Conservation (phyloP, 2,888 invertebrate genomes). For the Leucophora obtusa region DNA sequence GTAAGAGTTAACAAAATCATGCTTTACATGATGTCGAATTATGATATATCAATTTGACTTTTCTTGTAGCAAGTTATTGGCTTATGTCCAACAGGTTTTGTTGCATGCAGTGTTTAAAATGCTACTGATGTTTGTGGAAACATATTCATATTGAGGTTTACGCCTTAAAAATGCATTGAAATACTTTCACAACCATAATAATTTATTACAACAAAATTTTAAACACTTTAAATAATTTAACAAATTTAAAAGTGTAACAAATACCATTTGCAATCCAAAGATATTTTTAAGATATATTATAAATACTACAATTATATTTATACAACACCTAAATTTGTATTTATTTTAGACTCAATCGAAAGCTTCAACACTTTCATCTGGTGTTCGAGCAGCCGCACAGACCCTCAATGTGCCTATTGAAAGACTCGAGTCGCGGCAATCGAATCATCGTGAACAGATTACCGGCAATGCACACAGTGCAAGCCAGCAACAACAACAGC, state of each 20-base stretch:
- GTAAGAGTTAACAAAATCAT: background rate
- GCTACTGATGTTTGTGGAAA: slow-evolving; percentile 13
- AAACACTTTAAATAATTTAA: background rate
- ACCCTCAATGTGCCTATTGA: slow-evolving; percentile 78
- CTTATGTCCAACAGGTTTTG: slow-evolving; percentile 20
- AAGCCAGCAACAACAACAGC: slow-evolving; percentile 49
- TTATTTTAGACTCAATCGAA: slow-evolving; percentile 76
- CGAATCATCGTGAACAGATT: slow-evolving; percentile 69
- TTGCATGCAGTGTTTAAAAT: slow-evolving; percentile 24
- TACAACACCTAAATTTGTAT: background rate
- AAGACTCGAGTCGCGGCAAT: slow-evolving; percentile 76
- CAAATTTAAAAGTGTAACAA: background rate
- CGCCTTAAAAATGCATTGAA: slow-evolving; percentile 2
- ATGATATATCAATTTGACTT: background rate
- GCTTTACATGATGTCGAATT: background rate
- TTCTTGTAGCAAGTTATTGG: slow-evolving; percentile 10
- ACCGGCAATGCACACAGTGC: slow-evolving; percentile 29
- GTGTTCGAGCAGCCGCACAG: slow-evolving; percentile 78
- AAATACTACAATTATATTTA: background rate
- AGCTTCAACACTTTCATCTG: slow-evolving; percentile 77
- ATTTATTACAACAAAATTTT: slow-evolving; percentile 19
- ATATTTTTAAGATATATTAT: background rate
- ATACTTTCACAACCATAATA: slow-evolving; percentile 31
- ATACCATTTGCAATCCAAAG: background rate
- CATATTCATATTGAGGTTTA: slow-evolving; percentile 13